These are phyloP conservation scores for Metridium senile DNA, from an alignment of 92 coral and sea anemone species.

Conservation along the genomic window DNA sequence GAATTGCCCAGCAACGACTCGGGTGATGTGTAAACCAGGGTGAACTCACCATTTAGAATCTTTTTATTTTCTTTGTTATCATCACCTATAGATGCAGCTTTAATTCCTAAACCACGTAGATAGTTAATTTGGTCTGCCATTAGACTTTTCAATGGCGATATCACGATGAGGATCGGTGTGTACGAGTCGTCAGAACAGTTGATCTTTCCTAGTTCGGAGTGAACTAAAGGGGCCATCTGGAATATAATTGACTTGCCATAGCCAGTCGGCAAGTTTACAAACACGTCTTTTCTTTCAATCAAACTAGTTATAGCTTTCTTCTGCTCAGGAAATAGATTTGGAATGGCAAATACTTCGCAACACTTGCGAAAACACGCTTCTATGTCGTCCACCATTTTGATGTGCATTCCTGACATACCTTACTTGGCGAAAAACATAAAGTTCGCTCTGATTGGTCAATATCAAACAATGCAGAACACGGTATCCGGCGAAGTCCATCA, in stretches of 20 bases:
- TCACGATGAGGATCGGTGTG: constrained; percentile 19
- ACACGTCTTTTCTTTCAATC: constrained; percentile 7
- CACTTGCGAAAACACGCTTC: constrained; percentile 15
- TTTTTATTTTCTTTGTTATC: constrained; percentile 21
- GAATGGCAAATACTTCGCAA: constrained; percentile 23
- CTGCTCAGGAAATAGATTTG: constrained; percentile 36
- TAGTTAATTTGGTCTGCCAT: constrained; percentile 24
- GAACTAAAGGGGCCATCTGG: constrained; percentile 36
- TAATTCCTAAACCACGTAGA: constrained; percentile 13
- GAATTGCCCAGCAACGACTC: constrained; percentile 26
- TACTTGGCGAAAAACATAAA: constrained; percentile 14
- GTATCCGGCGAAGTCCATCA: no score
- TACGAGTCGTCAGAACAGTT: not conserved
- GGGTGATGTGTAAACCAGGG: constrained; percentile 25
- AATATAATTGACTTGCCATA: constrained; percentile 36
- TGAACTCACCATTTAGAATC: constrained; percentile 23
- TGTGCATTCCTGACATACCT: constrained; percentile 19
- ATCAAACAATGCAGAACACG: no score
- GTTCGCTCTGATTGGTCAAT: no score
- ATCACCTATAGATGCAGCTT: constrained; percentile 27
- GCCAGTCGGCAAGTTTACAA: constrained; percentile 35
- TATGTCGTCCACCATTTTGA: constrained; percentile 29
- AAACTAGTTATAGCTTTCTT: constrained; percentile 19
- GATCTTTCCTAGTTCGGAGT: constrained; percentile 1
- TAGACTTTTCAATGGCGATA: constrained; percentile 31